A percentile compares a stretch with the other conserved stretches of the same genome.
Conservation (phyloP, 1,140 invertebrate genomes). For the Adelges cooleyi region DNA sequence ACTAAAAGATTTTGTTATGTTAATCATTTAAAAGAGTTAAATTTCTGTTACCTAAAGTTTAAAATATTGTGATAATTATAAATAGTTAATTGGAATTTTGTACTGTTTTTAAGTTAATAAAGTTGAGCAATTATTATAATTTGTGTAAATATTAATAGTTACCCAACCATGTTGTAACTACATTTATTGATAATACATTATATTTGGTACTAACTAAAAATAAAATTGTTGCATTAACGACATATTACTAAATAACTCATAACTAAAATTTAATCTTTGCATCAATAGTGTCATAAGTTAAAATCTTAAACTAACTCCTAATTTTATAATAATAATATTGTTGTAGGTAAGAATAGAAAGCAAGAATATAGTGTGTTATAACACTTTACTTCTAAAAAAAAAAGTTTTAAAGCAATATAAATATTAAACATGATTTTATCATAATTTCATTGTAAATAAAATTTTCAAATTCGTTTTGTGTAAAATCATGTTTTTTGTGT, state of each 20-base stretch:
- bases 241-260: conserved; percentile 5
- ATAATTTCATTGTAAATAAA: not conserved
- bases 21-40: conserved; percentile 10
- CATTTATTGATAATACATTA: conserved; percentile 4
- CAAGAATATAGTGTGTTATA: conserved; percentile 3
- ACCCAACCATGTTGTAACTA: not conserved
- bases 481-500: not conserved
- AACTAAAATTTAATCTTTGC: not conserved
- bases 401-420: not conserved
- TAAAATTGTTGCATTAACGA: not conserved
- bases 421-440: not conserved
- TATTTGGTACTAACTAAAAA: not conserved
- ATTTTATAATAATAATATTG: not conserved
- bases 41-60: not conserved
- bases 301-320: not conserved
- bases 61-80: conserved; percentile 10
- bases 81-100: not conserved
- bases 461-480: conserved; percentile 1
- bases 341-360: not conserved
- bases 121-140: conserved; percentile 6
- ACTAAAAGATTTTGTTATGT: conserved; percentile 7
- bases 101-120: conserved; percentile 9
- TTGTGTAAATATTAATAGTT: conserved; percentile 1
- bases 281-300: conserved; percentile 15
- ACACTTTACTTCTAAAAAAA: not conserved